Conservation (phyloP, 2,888 invertebrate genomes). For the Fissipunctia ypsillon region DNA sequence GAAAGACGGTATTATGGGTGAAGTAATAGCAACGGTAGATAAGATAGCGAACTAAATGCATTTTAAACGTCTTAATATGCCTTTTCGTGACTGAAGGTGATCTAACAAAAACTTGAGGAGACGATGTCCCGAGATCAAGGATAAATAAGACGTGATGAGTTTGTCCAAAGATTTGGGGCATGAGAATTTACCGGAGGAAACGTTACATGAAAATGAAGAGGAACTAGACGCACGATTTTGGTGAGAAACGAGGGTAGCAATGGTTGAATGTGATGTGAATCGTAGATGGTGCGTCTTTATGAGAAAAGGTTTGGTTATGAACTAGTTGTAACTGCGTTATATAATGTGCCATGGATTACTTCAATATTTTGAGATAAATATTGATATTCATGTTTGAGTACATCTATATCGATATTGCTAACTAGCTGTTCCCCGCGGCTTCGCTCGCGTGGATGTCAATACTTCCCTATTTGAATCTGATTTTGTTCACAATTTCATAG, state of each 20-base stretch:
- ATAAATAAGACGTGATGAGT: conserved; percentile 87
- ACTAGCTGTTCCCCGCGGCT: too few relatives aligned
- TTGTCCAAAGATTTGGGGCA: conserved; percentile 82
- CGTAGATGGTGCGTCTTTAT: conserved; percentile 6
- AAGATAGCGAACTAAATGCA: conserved; percentile 89
- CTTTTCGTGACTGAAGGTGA: conserved; percentile 89
- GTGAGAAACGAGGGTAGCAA: conserved; percentile 47
- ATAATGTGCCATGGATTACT: neutral
- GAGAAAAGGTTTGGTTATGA: neutral
- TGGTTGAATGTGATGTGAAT: conserved; percentile 39
- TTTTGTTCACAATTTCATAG: too few relatives aligned
- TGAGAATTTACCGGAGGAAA: conserved; percentile 82
- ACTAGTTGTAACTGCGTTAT: neutral
- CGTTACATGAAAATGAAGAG: conserved; percentile 75
- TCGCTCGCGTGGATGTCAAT: too few relatives aligned
- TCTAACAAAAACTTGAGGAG: conserved; percentile 87
- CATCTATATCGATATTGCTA: too few relatives aligned
- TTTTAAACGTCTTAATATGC: conserved; percentile 90
- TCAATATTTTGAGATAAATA: neutral
- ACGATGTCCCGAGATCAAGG: conserved; percentile 79
- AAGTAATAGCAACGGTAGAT: conserved; percentile 87
- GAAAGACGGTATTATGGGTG: conserved; percentile 89
- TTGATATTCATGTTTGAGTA: neutral
- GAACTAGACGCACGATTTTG: conserved; percentile 59
- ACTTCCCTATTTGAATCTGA: too few relatives aligned